Conservation (phyloP, 2,113 vertebrate genomes). For the Oncorhynchus mykiss region DNA sequence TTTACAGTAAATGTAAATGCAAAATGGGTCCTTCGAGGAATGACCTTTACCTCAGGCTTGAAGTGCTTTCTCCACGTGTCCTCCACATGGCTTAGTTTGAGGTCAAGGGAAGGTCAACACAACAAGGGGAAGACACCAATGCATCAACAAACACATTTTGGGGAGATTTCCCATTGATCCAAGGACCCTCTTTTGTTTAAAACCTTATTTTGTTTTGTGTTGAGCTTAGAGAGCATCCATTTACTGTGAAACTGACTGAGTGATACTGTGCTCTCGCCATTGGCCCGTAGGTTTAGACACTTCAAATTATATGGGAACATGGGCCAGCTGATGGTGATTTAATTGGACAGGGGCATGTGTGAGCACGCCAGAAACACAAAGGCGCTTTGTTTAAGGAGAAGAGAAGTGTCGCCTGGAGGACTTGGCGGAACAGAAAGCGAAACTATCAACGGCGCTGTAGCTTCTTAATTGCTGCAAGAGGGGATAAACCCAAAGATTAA, state of each 20-base stretch:
- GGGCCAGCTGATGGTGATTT: constrained; percentile 15
- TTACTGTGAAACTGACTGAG: constrained; percentile 13
- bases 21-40: too few relatives aligned
- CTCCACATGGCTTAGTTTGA: neutral
- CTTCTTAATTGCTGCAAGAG: neutral
- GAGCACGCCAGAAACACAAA: constrained; percentile 28
- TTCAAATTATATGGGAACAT: constrained; percentile 26
- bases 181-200: constrained; percentile 4
- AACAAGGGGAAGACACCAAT: neutral
- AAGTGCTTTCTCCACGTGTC: neutral
- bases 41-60: too few relatives aligned
- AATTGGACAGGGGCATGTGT: constrained; percentile 21
- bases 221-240: constrained; percentile 26
- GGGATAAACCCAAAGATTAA: neutral
- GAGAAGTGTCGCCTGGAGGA: neutral
- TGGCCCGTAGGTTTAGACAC: constrained; percentile 5
- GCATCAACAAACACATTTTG: neutral
- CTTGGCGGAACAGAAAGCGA: neutral
- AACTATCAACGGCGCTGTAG: neutral
- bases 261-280: constrained; percentile 10
- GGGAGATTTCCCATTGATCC: neutral
- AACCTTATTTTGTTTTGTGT: constrained; percentile 15
- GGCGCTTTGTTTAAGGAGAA: constrained; percentile 21
- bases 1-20: too few relatives aligned
- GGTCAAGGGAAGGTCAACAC: neutral